phyloP scores from a whole-genome alignment of 2,113 vertebrate genomes.

The Austrofundulus limnaeus region DNA sequence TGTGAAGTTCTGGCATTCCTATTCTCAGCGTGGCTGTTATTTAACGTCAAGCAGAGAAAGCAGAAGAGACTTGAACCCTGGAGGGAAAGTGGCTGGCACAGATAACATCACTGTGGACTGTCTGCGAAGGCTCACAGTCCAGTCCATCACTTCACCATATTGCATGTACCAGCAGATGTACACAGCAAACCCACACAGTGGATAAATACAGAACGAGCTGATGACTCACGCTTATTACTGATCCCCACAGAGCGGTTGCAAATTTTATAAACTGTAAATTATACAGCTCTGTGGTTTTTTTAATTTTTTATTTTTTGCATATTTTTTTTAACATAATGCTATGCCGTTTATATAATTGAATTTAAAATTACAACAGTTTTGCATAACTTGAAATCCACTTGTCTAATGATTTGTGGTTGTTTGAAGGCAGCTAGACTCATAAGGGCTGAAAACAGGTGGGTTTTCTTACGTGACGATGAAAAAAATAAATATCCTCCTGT shows the following conservation, averaged over 20 bases:
- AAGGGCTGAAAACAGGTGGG: background rate
- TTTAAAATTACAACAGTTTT: background rate
- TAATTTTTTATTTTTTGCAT: too few relatives aligned
- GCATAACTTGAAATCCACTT: background rate
- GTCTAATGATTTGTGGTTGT: background rate
- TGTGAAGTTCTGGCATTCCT: slow-evolving; percentile 37
- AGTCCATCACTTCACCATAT: slow-evolving; percentile 22
- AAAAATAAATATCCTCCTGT: too few relatives aligned
- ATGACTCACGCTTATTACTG: slow-evolving; percentile 15
- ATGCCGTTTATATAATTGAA: background rate
- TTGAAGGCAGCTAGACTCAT: background rate
- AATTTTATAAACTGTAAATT: slow-evolving; percentile 14
- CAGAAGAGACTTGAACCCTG: slow-evolving; percentile 34
- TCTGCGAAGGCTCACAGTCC: slow-evolving; percentile 16
- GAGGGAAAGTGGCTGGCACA: slow-evolving; percentile 28
- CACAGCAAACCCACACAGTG: slow-evolving; percentile 22
- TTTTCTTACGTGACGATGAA: too few relatives aligned
- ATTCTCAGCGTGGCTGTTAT: slow-evolving; percentile 24
- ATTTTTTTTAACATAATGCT: background rate
- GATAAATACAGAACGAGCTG: background rate
- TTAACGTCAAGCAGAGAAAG: slow-evolving; percentile 51
- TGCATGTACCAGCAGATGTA: slow-evolving; percentile 4
- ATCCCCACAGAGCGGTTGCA: background rate
- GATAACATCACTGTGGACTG: slow-evolving; percentile 39
- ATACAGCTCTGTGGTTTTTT: background rate